These are phyloP conservation scores for Drosophila borealis DNA, from an alignment of 2,888 invertebrate genomes.

Conservation along the genomic window DNA sequence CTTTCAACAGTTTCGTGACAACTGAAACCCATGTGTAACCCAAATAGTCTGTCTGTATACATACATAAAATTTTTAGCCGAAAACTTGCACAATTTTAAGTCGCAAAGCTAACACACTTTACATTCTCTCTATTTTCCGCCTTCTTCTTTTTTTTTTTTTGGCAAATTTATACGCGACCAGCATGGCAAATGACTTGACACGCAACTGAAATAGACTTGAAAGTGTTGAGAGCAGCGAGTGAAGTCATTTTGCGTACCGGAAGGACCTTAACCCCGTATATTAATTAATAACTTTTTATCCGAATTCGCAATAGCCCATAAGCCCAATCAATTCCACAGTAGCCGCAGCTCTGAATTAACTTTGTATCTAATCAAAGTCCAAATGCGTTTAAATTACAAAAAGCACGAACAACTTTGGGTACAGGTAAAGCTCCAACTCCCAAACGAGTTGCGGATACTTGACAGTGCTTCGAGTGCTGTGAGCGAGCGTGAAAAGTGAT, in stretches of 20 bases:
- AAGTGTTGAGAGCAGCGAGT: constrained; percentile 6
- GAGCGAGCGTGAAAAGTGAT: constrained; percentile 58
- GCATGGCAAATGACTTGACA: constrained; percentile 40
- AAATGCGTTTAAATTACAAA: constrained; percentile 52
- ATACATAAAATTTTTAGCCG: background rate
- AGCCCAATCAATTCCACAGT: constrained; percentile 11
- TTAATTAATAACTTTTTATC: constrained; percentile 27
- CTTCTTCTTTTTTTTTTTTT: constrained; percentile 8
- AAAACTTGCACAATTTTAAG: constrained; percentile 49
- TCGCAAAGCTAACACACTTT: constrained; percentile 37
- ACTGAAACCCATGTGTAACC: constrained; percentile 29
- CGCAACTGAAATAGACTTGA: constrained; percentile 31
- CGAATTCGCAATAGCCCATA: constrained; percentile 5
- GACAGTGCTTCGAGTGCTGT: constrained; percentile 28
- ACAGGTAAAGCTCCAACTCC: constrained; percentile 22
- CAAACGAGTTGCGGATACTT: constrained; percentile 57
- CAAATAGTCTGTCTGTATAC: constrained; percentile 18
- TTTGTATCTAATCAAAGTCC: constrained; percentile 57
- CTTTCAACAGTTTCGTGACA: constrained; percentile 34
- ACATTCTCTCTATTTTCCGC: constrained; percentile 47
- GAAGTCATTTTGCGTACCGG: constrained; percentile 20
- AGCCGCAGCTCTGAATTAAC: constrained; percentile 19
- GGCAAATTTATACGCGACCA: constrained; percentile 39
- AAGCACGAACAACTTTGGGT: constrained; percentile 7
- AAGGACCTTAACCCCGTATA: constrained; percentile 32